Percentiles rank a stretch among this genome's conserved stretches.
Evolutionary conservation across 2,888 invertebrate genomes (phyloP).

Genomic region (Phoenoteleia sp.): DNA sequence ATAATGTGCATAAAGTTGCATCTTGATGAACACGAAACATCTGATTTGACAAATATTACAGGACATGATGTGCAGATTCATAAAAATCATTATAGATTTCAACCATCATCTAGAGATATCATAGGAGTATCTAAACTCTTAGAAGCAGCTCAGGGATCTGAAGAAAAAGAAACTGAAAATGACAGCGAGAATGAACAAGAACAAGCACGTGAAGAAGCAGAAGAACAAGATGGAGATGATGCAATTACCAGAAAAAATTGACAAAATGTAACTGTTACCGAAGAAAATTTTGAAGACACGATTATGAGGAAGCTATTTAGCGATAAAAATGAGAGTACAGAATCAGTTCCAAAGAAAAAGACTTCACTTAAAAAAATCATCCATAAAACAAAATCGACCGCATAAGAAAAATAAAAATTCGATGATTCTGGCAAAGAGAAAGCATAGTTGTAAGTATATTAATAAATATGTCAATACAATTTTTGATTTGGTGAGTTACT

Average conservation of each 20-base stretch:
- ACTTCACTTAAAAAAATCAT: neutral
- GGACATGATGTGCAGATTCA: slow-evolving; percentile 47
- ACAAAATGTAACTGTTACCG: neutral
- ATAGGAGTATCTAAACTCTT: slow-evolving; percentile 5
- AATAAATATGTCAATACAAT: neutral
- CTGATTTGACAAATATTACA: slow-evolving; percentile 31
- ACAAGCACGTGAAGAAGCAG: neutral
- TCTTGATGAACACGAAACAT: slow-evolving; percentile 4
- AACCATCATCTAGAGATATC: slow-evolving; percentile 14
- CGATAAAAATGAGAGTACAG: neutral
- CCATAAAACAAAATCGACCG: too few species aligned
- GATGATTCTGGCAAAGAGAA: neutral
- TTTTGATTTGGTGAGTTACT: neutral
- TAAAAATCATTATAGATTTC: slow-evolving; percentile 32
- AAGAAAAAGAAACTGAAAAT: neutral
- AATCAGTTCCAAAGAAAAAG: neutral
- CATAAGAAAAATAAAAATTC: neutral
- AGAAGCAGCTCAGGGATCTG: slow-evolving; percentile 2
- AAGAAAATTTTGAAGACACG: neutral
- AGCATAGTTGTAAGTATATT: slow-evolving; percentile 1
- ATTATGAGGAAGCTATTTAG: neutral
- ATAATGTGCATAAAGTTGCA: slow-evolving; percentile 15
- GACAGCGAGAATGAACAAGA: neutral
- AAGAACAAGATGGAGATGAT: neutral
- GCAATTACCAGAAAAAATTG: neutral